Percentiles rank a stretch among this genome's conserved stretches.
Conservation (phyloP, 2,888 invertebrate species). For the Lasioglossum malachurum region DNA sequence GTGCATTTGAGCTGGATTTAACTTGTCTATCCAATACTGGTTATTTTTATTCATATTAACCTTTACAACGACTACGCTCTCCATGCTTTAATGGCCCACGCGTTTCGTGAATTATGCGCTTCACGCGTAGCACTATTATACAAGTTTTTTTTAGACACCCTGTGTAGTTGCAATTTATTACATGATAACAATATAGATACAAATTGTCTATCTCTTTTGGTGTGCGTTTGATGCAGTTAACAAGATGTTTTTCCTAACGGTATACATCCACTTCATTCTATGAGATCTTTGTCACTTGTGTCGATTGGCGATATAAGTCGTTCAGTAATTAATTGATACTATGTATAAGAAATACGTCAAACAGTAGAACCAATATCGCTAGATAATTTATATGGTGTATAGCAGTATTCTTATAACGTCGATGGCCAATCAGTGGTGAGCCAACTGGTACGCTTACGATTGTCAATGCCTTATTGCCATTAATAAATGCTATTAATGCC, state of each 20-base stretch:
- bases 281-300: background rate
- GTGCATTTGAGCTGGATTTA: conserved; percentile 1
- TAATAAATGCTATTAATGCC: too few species aligned
- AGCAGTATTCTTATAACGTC: background rate
- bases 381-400: conserved; percentile 3
- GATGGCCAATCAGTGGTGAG: conserved; percentile 6
- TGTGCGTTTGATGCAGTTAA: background rate
- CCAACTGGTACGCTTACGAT: background rate
- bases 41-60: background rate
- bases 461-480: background rate
- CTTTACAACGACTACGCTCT: background rate
- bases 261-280: background rate
- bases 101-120: background rate
- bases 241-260: background rate
- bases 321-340: background rate
- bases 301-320: background rate
- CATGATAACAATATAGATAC: background rate
- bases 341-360: background rate
- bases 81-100: background rate
- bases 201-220: conserved; percentile 4
- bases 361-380: background rate
- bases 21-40: background rate
- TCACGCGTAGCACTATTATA: background rate
- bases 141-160: background rate
- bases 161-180: conserved; percentile 6